Conservation (phyloP, 2,888 invertebrate genomes). For the Idaea straminata region DNA sequence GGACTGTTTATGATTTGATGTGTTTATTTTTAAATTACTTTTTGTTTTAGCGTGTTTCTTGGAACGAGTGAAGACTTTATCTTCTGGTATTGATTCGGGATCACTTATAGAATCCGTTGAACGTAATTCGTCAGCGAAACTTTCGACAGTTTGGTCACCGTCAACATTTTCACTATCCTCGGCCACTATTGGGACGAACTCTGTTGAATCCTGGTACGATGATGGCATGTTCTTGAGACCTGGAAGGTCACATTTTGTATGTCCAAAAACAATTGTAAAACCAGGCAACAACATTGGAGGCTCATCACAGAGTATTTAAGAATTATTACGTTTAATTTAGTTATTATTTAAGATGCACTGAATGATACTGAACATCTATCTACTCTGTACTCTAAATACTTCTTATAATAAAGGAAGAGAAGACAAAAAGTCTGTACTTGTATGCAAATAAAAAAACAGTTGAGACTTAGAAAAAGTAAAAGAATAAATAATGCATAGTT, state of each 20-base stretch:
- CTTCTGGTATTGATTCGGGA: slow-evolving; percentile 50
- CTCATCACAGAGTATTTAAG: too few relatives aligned
- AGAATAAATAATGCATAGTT: too few relatives aligned
- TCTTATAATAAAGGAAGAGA: too few relatives aligned
- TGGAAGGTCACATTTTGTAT: background rate
- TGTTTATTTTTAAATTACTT: slow-evolving; percentile 28
- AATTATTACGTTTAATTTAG: too few relatives aligned
- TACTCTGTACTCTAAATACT: too few relatives aligned
- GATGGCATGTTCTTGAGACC: slow-evolving; percentile 48
- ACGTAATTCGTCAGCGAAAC: slow-evolving; percentile 40
- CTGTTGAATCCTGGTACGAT: slow-evolving; percentile 35
- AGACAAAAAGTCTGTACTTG: too few relatives aligned
- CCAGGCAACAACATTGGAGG: too few relatives aligned
- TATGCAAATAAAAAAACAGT: too few relatives aligned
- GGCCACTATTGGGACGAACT: slow-evolving; percentile 41
- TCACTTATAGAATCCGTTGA: slow-evolving; percentile 51
- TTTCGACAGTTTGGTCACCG: slow-evolving; percentile 23
- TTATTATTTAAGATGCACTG: too few relatives aligned
- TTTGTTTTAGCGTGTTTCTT: slow-evolving; percentile 36
- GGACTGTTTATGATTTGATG: slow-evolving; percentile 41
- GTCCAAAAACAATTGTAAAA: too few relatives aligned
- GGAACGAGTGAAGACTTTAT: slow-evolving; percentile 46
- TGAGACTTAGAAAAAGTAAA: too few relatives aligned
- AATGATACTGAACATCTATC: too few relatives aligned
- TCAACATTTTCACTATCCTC: slow-evolving; percentile 41